Percentiles rank a stretch among this genome's conserved stretches.
Evolutionary conservation across 2,888 invertebrate genomes (phyloP).

Genomic region (Nomada goodeniana): DNA sequence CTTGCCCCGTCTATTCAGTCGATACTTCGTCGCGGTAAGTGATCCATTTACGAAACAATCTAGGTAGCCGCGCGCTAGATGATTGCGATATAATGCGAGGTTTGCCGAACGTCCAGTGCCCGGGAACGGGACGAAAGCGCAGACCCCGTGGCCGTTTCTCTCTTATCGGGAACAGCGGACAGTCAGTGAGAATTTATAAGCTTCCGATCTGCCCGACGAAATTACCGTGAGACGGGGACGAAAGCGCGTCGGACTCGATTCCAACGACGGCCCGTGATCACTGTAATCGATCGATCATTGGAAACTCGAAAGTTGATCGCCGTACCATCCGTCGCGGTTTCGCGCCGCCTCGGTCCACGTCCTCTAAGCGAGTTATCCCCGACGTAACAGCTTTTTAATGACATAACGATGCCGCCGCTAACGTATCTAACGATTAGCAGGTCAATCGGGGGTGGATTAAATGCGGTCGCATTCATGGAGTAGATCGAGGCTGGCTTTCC

Average conservation of each 20-base stretch:
- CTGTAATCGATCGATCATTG: constrained; percentile 56
- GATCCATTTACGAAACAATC: constrained; percentile 62
- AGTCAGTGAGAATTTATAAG: constrained; percentile 60
- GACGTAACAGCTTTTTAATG: constrained; percentile 63
- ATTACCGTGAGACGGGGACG: constrained; percentile 15
- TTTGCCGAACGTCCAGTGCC: constrained; percentile 29
- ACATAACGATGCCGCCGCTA: constrained; percentile 36
- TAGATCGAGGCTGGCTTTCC: constrained; percentile 51
- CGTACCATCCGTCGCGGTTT: constrained; percentile 35
- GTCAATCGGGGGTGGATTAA: constrained; percentile 66
- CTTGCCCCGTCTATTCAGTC: not conserved
- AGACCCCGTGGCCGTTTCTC: constrained; percentile 15
- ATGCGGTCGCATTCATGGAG: constrained; percentile 57
- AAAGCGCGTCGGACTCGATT: constrained; percentile 34
- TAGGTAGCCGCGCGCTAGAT: constrained; percentile 45
- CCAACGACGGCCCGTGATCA: constrained; percentile 13
- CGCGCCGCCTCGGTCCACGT: constrained; percentile 6
- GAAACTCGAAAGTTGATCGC: constrained; percentile 34
- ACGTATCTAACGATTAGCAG: constrained; percentile 39
- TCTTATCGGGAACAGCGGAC: constrained; percentile 16
- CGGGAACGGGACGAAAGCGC: constrained; percentile 17
- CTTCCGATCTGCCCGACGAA: constrained; percentile 19
- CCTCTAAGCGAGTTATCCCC: constrained; percentile 6
- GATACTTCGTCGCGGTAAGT: constrained; percentile 31
- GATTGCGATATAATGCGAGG: constrained; percentile 58